phyloP scores from a whole-genome alignment of 2,888 invertebrate genomes.

The Lamellibrachia columna region DNA sequence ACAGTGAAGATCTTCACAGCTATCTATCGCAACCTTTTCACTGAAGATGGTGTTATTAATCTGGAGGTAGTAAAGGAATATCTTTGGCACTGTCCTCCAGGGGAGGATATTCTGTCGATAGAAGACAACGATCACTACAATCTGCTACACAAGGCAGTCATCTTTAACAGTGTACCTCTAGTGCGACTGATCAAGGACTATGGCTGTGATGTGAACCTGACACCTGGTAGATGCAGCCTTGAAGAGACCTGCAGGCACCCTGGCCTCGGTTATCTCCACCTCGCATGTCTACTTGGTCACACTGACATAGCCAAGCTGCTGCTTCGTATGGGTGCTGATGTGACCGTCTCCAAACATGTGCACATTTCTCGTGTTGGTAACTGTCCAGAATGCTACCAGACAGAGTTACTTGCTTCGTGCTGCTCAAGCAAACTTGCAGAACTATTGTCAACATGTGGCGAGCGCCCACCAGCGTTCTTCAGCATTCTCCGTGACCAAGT shows the following conservation, averaged over 20 bases:
- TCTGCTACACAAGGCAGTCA: constrained; percentile 35
- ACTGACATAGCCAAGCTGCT: constrained; percentile 24
- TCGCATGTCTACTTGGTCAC: constrained; percentile 27
- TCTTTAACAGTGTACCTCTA: constrained; percentile 27
- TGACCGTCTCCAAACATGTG: constrained; percentile 25
- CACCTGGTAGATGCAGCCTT: background rate
- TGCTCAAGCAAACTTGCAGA: constrained; percentile 21
- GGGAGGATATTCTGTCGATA: constrained; percentile 29
- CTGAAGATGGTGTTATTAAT: background rate
- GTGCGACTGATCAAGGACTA: constrained; percentile 23
- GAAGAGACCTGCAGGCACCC: constrained; percentile 22
- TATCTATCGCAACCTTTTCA: background rate
- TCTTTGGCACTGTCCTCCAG: background rate
- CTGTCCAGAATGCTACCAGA: constrained; percentile 30
- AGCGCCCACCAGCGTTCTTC: constrained; percentile 35
- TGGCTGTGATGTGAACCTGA: constrained; percentile 21
- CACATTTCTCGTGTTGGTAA: constrained; percentile 30
- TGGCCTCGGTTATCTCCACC: constrained; percentile 26
- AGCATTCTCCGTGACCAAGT: constrained; percentile 33
- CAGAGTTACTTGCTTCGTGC: background rate
- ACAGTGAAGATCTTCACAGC: background rate
- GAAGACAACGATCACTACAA: constrained; percentile 39
- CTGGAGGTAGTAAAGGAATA: background rate
- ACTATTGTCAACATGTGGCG: constrained; percentile 30
- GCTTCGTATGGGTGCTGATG: constrained; percentile 22